These are phyloP conservation scores for Calonectris borealis DNA, from an alignment of 2,113 vertebrate genomes.

Conservation along the genomic window DNA sequence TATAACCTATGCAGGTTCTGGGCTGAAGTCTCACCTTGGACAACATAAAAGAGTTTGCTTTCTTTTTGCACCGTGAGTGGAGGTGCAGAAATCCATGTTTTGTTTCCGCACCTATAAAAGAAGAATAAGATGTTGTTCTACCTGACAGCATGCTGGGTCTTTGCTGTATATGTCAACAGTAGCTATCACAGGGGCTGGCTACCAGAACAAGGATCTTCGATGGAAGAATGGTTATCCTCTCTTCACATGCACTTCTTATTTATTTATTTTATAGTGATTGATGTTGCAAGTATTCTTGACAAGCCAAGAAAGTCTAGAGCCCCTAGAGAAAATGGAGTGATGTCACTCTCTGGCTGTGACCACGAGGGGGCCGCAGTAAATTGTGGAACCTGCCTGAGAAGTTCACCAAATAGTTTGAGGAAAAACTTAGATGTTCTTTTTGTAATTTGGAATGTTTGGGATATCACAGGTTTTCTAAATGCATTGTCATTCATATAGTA, in stretches of 20 bases:
- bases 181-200: not conserved
- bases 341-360: not conserved
- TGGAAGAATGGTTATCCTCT: not conserved
- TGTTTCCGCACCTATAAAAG: not conserved
- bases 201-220: not conserved
- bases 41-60: not conserved
- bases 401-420: not conserved
- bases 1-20: not conserved
- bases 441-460: not conserved
- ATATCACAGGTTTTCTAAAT: not conserved
- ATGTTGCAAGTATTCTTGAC: accelerated
- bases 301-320: not conserved
- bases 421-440: not conserved
- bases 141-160: not conserved
- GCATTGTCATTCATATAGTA: not conserved
- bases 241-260: not conserved
- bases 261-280: not conserved
- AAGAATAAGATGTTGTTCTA: not conserved
- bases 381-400: not conserved
- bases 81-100: not conserved
- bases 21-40: not conserved
- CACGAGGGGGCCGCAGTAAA: conserved; percentile 54
- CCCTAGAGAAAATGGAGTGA: not conserved
- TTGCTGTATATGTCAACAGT: accelerated
- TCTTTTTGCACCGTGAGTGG: not conserved